A percentile compares a stretch with the other conserved stretches of the same genome.
phyloP scores from a whole-genome alignment of 35 echinoderm and acorn worm species.

The Hemicentrotus pulcherrimus region DNA sequence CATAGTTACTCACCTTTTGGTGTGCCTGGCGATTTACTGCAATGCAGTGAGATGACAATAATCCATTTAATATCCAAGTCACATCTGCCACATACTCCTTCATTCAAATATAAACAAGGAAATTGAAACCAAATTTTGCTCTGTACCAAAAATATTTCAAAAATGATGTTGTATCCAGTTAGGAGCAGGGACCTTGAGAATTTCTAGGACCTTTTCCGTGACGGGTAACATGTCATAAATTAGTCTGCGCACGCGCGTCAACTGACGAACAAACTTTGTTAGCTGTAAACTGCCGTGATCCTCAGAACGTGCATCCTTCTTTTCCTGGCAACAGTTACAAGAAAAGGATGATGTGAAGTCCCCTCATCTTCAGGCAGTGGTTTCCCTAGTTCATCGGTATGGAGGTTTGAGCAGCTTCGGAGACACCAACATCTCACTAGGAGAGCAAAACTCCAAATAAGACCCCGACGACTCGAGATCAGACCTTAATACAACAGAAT shows the following conservation, averaged over 20 bases:
- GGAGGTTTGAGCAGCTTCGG: not conserved
- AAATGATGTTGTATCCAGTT: not conserved
- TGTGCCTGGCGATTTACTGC: not conserved
- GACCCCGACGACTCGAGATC: constrained; percentile 11
- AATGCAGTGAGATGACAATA: not conserved
- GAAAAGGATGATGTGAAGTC: not conserved
- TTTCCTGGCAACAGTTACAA: not conserved
- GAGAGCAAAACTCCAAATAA: constrained; percentile 30
- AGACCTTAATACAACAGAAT: constrained; percentile 52
- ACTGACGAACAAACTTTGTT: not conserved
- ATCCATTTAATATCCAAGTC: not conserved
- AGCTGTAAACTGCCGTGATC: not conserved
- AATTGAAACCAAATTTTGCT: not conserved
- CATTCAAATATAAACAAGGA: not conserved
- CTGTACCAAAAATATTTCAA: not conserved
- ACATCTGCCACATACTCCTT: not conserved
- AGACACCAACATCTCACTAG: not conserved
- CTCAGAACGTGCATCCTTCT: not conserved
- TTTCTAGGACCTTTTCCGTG: not conserved
- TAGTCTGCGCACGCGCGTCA: not conserved
- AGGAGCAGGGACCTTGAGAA: too few species aligned
- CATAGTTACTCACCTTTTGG: not conserved
- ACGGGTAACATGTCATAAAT: not conserved
- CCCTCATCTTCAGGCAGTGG: not conserved
- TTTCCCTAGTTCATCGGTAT: not conserved